Percentiles rank a stretch among this genome's conserved stretches.
phyloP scores from a whole-genome alignment of 2,797 vertebrate species.

The Sebastolobus alascanus region DNA sequence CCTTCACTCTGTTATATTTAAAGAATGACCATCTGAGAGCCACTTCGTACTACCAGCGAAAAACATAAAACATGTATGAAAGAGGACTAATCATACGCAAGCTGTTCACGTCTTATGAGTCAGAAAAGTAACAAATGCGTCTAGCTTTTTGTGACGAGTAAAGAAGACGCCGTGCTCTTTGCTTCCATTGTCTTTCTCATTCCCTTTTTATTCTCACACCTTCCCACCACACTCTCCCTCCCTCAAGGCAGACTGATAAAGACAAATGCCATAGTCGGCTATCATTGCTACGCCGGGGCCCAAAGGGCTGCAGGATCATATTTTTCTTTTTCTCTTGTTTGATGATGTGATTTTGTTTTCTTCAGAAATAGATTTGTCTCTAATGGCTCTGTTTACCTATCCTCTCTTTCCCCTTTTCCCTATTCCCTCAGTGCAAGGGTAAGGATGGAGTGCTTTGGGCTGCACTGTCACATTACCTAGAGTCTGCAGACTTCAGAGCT shows the following conservation, averaged over 20 bases:
- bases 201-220: conserved; percentile 69
- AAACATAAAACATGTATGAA: conserved; percentile 44
- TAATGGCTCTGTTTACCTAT: conserved; percentile 90
- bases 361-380: conserved; percentile 90
- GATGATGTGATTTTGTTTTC: conserved; percentile 91
- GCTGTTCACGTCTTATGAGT: conserved; percentile 34
- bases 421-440: conserved; percentile 67
- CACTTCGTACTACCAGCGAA: conserved; percentile 17
- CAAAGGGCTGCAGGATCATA: conserved; percentile 84
- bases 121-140: conserved; percentile 60
- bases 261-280: conserved; percentile 88
- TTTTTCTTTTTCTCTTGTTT: conserved; percentile 89
- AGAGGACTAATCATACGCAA: conserved; percentile 42
- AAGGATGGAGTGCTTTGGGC: conserved; percentile 74
- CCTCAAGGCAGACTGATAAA: conserved; percentile 87
- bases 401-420: conserved; percentile 69
- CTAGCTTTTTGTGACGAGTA: conserved; percentile 48
- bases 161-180: conserved; percentile 59
- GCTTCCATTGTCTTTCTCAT: conserved; percentile 69
- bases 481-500: conserved; percentile 59
- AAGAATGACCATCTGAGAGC: conserved; percentile 72
- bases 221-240: conserved; percentile 68
- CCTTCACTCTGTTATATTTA: conserved; percentile 77
- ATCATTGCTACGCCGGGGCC: conserved; percentile 82
- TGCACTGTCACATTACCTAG: conserved; percentile 68